Evolutionary conservation across 2,113 vertebrate species (phyloP).

Genomic region (Xiphophorus maculatus): DNA sequence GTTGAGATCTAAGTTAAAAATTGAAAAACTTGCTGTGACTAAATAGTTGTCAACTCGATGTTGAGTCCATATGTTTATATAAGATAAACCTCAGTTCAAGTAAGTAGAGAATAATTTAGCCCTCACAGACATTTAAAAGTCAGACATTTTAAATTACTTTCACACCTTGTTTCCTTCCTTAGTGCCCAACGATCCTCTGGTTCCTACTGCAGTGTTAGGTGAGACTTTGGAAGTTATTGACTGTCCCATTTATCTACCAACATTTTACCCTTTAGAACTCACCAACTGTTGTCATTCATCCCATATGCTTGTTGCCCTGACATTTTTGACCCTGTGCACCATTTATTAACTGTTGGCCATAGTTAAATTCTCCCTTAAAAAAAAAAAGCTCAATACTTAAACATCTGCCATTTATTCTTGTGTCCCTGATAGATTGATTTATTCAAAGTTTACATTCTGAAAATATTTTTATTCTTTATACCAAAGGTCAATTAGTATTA

Average conservation of each 20-base stretch:
- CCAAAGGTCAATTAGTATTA: background rate
- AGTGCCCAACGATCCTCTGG: conserved; percentile 99
- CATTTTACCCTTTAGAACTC: conserved; percentile 29
- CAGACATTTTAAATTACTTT: conserved; percentile 41
- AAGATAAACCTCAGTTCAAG: background rate
- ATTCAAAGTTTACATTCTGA: background rate
- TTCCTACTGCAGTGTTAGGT: conserved; percentile 99
- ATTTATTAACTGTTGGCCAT: conserved; percentile 3
- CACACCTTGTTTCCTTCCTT: conserved; percentile 89
- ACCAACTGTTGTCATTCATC: conserved; percentile 63
- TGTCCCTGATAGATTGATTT: conserved; percentile 19
- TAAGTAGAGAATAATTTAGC: background rate
- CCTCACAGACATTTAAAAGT: background rate
- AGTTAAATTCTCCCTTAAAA: conserved; percentile 14
- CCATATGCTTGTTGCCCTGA: conserved; percentile 33
- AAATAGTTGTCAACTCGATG: background rate
- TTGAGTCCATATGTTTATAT: background rate
- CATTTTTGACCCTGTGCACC: conserved; percentile 21
- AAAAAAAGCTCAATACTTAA: background rate
- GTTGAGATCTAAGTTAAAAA: background rate
- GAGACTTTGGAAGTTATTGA: conserved; percentile 79
- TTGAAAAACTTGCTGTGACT: background rate
- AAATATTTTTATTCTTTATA: background rate
- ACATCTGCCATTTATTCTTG: background rate
- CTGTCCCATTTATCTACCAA: conserved; percentile 41